These are phyloP conservation scores for Cinara cedri DNA, from an alignment of 2,888 invertebrate genomes.

Conservation along the genomic window DNA sequence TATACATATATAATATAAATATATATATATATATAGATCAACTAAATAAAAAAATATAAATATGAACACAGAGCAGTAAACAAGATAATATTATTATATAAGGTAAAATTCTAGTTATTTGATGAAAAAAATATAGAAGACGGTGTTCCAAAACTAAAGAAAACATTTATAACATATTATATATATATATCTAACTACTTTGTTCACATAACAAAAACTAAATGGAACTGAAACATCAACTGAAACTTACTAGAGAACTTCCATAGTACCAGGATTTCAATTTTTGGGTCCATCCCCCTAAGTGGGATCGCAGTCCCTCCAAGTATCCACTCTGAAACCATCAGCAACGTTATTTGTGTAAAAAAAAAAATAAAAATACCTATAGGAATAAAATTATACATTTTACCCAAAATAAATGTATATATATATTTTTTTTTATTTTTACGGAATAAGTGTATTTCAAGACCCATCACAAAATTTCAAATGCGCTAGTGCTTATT, in stretches of 20 bases:
- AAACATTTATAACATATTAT: conserved; percentile 10
- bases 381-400: conserved; percentile 37
- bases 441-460: no score
- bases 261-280: conserved; percentile 97
- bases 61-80: conserved; percentile 50
- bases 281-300: conserved; percentile 95
- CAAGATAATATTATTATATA: conserved; percentile 26
- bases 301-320: conserved; percentile 91
- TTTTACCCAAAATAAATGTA: conserved; percentile 18
- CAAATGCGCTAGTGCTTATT: not conserved
- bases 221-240: conserved; percentile 54
- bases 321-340: conserved; percentile 85
- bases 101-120: conserved; percentile 46
- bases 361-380: conserved; percentile 31
- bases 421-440: no score
- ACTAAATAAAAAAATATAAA: conserved; percentile 45
- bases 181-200: conserved; percentile 48
- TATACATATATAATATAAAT: no score
- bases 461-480: not conserved
- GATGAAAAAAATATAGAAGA: conserved; percentile 45
- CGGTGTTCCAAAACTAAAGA: conserved; percentile 53
- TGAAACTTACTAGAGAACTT: conserved; percentile 89
- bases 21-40: conserved; percentile 41
- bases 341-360: conserved; percentile 48
- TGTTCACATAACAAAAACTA: conserved; percentile 54